phyloP scores from a whole-genome alignment of 35 echinoderm and acorn worm genomes.

The Ophioderma brevispina region DNA sequence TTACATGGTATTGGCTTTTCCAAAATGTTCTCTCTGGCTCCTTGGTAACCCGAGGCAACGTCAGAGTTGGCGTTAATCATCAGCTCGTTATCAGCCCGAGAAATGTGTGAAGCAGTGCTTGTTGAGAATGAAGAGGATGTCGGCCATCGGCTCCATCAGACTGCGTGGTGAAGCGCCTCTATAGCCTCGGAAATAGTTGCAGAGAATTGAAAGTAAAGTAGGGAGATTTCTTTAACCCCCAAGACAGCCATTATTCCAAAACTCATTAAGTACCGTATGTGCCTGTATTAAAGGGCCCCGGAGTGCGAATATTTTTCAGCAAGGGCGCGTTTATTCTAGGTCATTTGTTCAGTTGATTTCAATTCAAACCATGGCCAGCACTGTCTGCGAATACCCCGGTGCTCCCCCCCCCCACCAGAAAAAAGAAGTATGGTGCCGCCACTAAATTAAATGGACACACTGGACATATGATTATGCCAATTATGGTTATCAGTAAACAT shows the following conservation, averaged over 20 bases:
- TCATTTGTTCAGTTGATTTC: background rate
- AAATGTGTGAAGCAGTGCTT: conserved; percentile 75
- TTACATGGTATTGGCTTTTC: conserved; percentile 64
- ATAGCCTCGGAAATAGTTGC: conserved; percentile 64
- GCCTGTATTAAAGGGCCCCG: no score
- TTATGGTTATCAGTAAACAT: background rate
- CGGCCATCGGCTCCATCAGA: conserved; percentile 71
- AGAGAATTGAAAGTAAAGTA: background rate
- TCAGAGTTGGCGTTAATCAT: conserved; percentile 57
- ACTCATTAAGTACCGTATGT: background rate
- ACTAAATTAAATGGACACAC: background rate
- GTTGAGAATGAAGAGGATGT: conserved; percentile 67
- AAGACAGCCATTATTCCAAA: background rate
- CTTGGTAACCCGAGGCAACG: conserved; percentile 77
- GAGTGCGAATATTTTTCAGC: background rate
- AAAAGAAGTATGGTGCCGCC: background rate
- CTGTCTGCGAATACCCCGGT: no score
- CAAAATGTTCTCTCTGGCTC: conserved; percentile 89
- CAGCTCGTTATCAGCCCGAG: conserved; percentile 68
- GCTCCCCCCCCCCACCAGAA: no score
- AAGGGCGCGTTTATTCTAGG: background rate
- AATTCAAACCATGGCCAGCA: background rate
- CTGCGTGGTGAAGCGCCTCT: conserved; percentile 72
- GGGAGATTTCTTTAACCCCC: background rate
- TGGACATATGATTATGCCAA: background rate